Evolutionary conservation across 2,888 invertebrate species (phyloP), one percentile per base, ranked within the genome.

Genomic region (Tetramorium bicarinatum): DNA sequence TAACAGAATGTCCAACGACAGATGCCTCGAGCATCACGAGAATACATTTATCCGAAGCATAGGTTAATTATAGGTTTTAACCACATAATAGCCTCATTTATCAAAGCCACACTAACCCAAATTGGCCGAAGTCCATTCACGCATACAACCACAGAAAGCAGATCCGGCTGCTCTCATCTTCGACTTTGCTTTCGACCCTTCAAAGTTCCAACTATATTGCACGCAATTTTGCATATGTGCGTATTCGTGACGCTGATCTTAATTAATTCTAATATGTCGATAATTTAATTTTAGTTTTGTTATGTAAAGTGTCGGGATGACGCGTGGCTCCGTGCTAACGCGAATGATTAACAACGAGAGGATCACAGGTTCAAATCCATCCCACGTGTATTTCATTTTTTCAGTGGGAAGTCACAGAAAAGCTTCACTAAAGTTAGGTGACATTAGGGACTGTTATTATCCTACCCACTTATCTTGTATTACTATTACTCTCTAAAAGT

Each of bases 41-140:
- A 77, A 74, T 81, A 56, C 84, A 83, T 84, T 87, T 81, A 81
- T 86, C 44, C 52, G 3, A 71, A 59, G 49, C 76, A 34, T 72
- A 64, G 66, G 72, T 86, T 87, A 87, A 87, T 87, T 86, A 87
- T 64, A 82, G 86, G 74, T 59, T 54, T 54, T 49, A 62, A 49
- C 56, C 64, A 76, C 76, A 49, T 87, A 87, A 87, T 80, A 62
- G 84, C 44, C 82, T 76, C 86, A 84, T 87, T 87, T 84, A 87
- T 87, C 86, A 86, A 79, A 84, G 79, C 76, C 85, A 67, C 84
- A 76, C 87, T 82, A 84, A 82, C 69, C 61, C 38, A 82, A 71
- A 82, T 85, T 80, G 74, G 25, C 13, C 18, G 13, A 52, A n/a
- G 25, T 80, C 44, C 34, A 25, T 34, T 18, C 11, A 47, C 47